phyloP scores from a whole-genome alignment of 2,888 invertebrate genomes.

The Trachelus stipa region DNA sequence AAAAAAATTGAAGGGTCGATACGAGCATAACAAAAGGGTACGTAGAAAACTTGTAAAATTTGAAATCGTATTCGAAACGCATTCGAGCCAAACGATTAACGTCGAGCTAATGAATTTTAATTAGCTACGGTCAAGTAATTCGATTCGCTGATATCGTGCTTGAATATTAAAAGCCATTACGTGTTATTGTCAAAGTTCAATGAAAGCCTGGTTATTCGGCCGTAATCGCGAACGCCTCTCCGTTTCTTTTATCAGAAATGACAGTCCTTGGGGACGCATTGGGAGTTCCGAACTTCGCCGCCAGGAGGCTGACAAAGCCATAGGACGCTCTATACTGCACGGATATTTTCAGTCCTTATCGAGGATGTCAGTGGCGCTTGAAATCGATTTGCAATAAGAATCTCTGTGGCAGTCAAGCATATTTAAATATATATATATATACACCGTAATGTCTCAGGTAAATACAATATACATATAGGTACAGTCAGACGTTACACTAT shows the following conservation, averaged over 20 bases:
- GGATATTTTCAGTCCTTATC: not conserved
- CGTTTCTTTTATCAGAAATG: not conserved
- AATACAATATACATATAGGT: not conserved
- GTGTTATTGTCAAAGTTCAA: not conserved
- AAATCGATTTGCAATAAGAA: not conserved
- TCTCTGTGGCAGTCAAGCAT: not conserved
- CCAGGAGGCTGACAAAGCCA: not conserved
- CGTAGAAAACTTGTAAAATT: not conserved
- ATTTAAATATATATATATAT: not conserved
- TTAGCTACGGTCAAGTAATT: not conserved
- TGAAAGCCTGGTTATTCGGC: not conserved
- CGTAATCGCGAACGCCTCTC: not conserved
- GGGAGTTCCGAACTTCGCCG: not conserved
- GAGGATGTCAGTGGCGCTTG: not conserved
- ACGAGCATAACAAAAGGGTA: not conserved
- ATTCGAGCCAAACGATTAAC: not conserved
- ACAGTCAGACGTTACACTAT: not conserved
- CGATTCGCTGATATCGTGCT: not conserved
- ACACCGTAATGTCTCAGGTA: not conserved
- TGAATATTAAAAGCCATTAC: not conserved
- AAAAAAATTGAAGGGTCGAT: not conserved
- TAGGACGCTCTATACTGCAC: not conserved
- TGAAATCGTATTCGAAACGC: not conserved
- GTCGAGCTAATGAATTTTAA: constrained; percentile 1
- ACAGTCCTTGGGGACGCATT: not conserved